Conservation (phyloP, 2,888 invertebrate genomes). For the Tenodera sinensis region DNA sequence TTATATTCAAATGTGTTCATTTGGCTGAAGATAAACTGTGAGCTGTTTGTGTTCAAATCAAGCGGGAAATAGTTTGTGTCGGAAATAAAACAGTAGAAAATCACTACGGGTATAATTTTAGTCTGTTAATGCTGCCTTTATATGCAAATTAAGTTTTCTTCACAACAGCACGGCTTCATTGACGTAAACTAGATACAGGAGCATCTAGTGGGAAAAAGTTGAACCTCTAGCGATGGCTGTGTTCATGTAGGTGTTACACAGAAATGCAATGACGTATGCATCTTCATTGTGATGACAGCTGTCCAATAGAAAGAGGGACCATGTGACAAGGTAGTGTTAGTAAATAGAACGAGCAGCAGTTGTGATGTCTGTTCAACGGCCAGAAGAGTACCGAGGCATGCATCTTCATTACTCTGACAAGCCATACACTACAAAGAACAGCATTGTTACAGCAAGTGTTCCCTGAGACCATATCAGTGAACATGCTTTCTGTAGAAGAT, state of each 20-base stretch:
- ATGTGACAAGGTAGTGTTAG: background rate
- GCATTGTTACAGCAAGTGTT: background rate
- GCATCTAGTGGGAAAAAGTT: background rate
- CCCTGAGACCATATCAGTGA: no score
- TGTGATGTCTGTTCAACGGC: background rate
- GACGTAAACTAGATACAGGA: background rate
- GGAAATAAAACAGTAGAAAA: no score
- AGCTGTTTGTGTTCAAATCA: no score
- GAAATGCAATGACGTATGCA: background rate
- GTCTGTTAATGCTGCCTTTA: no score
- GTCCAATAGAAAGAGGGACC: background rate
- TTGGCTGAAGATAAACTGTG: no score
- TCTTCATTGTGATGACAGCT: background rate
- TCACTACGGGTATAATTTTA: no score
- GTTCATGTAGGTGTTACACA: background rate
- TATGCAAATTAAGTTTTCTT: no score
- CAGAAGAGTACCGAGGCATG: background rate
- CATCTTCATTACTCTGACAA: background rate
- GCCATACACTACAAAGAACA: no score
- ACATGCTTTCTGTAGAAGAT: no score
- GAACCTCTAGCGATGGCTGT: background rate
- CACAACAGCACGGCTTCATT: no score
- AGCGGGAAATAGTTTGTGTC: no score
- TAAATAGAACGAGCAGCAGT: background rate
- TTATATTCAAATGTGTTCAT: no score